Base-by-base conservation (phyloP, 2,113 vertebrate genomes). In the Rhineura floridana region DNA sequence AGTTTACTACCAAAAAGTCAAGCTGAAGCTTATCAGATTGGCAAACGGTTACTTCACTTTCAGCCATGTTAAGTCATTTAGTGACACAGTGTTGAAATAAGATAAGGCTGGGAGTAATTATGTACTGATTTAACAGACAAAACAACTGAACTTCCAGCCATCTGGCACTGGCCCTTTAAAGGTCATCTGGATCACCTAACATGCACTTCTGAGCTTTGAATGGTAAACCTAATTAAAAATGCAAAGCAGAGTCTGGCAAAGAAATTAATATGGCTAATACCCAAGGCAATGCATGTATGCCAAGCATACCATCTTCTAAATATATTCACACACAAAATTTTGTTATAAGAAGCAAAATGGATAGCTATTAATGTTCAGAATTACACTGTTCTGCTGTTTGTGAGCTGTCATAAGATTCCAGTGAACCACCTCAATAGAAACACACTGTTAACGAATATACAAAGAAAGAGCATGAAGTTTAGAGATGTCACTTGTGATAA, bases 91-190 rank as follows among this genome's bases (percentile, higher is more conserved):
- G 93, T 52, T 94, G 94, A 95, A 95, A 92, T 94, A 95, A 94
- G 94, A 95, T 94, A 94, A 95, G 93, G 76, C 93, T 94, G 94
- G 92, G 91, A 95, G 93, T 95, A 95, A 96, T 96, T 95, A 96
- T 89, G 92, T 93, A 94, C 91, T 95, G 95, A 94, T 95, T 96
- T 94, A 95, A 93, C 92, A 96, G 92, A 95, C 93, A 94, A 94
- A 96, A 94, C 93, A 94, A 89, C 81, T 88, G 85, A 94, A 91
- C 91, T 87, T 84, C 87, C 73, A 46, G 92, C 92, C 95, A 93
- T 95, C 95, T 95, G 95, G 90, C 93, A 73, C 88, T 92, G 91
- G 90, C 91, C 93, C 91, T 95, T 94, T 93, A 96, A 95, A 96
- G 95, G 95, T 96, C 85, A 8, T 83, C 89, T 87, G 81, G 90